These are phyloP conservation scores for Triplophysa bombifrons DNA, from an alignment of 2,797 vertebrate species.

Conservation along the genomic window DNA sequence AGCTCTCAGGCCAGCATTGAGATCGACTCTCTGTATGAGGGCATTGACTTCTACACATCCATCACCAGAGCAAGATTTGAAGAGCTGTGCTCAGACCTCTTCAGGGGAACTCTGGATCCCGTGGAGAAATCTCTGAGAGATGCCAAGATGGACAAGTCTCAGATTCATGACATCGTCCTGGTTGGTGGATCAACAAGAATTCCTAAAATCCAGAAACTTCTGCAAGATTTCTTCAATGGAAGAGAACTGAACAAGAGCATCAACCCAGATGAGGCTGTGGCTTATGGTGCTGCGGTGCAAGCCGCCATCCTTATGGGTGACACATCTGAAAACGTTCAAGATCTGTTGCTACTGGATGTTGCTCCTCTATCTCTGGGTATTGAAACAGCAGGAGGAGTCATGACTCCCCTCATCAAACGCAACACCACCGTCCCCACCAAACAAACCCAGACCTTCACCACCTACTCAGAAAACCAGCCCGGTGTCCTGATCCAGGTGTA, in stretches of 20 bases:
- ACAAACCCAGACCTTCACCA: conserved; percentile 93
- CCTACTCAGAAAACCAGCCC: conserved; percentile 94
- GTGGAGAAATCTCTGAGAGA: conserved; percentile 85
- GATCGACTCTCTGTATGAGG: conserved; percentile 87
- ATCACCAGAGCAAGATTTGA: conserved; percentile 86
- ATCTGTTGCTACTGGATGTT: conserved; percentile 88
- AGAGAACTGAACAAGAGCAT: conserved; percentile 88
- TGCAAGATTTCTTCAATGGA: conserved; percentile 86
- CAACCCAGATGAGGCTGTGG: conserved; percentile 86
- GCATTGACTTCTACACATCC: conserved; percentile 87
- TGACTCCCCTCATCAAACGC: conserved; percentile 93
- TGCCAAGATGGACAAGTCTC: conserved; percentile 84
- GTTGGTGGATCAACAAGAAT: conserved; percentile 86
- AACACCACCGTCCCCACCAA: conserved; percentile 97
- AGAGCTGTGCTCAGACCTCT: conserved; percentile 84
- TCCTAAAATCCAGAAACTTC: conserved; percentile 86
- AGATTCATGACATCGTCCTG: conserved; percentile 84
- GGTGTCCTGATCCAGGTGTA: conserved; percentile 93
- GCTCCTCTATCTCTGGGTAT: conserved; percentile 94
- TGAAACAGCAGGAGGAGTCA: conserved; percentile 93
- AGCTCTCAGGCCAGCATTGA: conserved; percentile 87
- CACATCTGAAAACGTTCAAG: conserved; percentile 84
- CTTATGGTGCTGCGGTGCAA: conserved; percentile 82
- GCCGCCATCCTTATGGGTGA: conserved; percentile 79
- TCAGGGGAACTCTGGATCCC: conserved; percentile 84